These are phyloP conservation scores for Microplitis mediator DNA, from an alignment of 1,140 invertebrate species.

Conservation along the genomic window DNA sequence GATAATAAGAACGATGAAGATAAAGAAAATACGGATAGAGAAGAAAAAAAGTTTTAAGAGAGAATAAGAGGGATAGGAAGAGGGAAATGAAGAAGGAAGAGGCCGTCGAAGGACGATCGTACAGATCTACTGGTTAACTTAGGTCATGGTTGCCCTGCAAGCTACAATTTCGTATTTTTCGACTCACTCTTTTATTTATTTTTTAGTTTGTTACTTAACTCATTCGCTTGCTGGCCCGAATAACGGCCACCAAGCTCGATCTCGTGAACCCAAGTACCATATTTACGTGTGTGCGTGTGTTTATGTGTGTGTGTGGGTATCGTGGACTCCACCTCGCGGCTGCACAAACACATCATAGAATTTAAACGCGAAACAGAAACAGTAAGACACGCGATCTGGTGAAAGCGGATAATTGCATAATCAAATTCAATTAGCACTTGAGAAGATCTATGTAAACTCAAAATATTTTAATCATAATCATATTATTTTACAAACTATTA, in stretches of 20 bases:
- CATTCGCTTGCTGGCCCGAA: too few relatives aligned
- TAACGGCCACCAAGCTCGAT: too few relatives aligned
- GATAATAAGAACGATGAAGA: too few relatives aligned
- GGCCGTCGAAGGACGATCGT: background rate
- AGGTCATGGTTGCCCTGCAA: conserved; percentile 38
- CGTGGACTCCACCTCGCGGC: too few relatives aligned
- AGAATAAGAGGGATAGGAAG: background rate
- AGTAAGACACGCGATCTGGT: conserved; percentile 41
- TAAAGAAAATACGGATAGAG: too few relatives aligned
- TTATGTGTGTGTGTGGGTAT: too few relatives aligned
- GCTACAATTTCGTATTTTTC: conserved; percentile 37
- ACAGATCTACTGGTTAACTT: conserved; percentile 34
- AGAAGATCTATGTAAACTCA: conserved; percentile 13
- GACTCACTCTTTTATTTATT: conserved; percentile 1
- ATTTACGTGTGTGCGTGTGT: too few relatives aligned
- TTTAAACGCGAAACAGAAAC: conserved; percentile 24
- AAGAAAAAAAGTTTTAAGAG: too few relatives aligned
- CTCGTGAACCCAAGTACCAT: too few relatives aligned
- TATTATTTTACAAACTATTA: too few relatives aligned
- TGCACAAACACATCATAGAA: background rate
- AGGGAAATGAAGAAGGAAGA: background rate
- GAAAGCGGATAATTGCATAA: conserved; percentile 52
- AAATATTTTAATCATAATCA: too few relatives aligned
- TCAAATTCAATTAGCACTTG: conserved; percentile 50
- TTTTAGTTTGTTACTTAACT: background rate